Evolutionary conservation across 2,113 vertebrate genomes (phyloP).

Genomic region (Urocynchramus pylzowi): DNA sequence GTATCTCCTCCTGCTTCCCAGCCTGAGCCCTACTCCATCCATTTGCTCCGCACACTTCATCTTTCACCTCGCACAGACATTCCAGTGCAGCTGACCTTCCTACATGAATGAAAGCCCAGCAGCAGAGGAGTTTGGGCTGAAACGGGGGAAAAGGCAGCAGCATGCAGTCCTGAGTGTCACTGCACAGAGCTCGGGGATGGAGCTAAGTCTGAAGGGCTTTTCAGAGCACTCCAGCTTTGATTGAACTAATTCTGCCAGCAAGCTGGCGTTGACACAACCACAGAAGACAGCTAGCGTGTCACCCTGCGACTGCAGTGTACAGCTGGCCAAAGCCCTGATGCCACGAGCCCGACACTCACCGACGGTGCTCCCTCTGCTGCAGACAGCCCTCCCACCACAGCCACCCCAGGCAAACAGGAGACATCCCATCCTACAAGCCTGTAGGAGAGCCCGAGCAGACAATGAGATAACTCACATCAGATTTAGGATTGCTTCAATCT

Average conservation of each 20-base stretch:
- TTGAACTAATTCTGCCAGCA: conserved; percentile 25
- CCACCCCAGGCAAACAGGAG: not conserved
- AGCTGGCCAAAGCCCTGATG: not conserved
- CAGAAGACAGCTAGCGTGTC: conserved; percentile 30
- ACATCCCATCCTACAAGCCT: not conserved
- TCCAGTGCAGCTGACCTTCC: not conserved
- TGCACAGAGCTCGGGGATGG: not conserved
- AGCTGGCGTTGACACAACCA: not conserved
- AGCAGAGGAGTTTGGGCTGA: not conserved
- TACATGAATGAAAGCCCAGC: not conserved
- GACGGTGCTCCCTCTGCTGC: not conserved
- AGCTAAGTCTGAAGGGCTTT: conserved; percentile 2
- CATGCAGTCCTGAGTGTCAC: not conserved
- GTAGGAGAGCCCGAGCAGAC: not conserved
- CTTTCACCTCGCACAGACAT: not conserved
- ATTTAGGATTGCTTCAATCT: not conserved
- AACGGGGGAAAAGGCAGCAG: not conserved
- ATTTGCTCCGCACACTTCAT: not conserved
- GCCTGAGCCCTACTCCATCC: not conserved
- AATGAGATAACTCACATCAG: not conserved
- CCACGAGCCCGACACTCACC: not conserved
- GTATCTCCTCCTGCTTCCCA: not conserved
- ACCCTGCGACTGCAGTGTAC: not conserved
- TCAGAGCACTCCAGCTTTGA: not conserved
- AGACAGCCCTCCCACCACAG: not conserved